Evolutionary conservation across 1,140 invertebrate genomes (phyloP), one percentile per base, ranked within the genome.

Genomic region (Cyclina sinensis): DNA sequence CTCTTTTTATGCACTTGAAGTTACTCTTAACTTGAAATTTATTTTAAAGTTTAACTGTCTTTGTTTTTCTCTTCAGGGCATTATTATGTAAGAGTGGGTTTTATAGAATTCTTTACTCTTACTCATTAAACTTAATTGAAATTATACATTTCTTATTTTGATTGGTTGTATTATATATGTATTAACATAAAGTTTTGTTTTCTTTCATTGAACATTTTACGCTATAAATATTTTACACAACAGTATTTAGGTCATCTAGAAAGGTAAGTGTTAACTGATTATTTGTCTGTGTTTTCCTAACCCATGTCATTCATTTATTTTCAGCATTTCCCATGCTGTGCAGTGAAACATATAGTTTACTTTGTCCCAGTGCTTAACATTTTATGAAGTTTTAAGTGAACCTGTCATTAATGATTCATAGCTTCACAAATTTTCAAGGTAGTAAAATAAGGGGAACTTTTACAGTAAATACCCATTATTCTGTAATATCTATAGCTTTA

Each of bases 331-430:
- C 32, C 65, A 37, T 68, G 27, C 70, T n/a, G 27, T 81, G 18
- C 76, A 57, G 57, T 48, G 35, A 78, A 35, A 86, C 54, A 54
- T 46, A 79, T 32, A 86, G 84, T 86, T 4, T 27, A 62, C 46
- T 76, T 86, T 86, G 65, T 70, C 65, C 65, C 35, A 39, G 35
- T 37, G 32, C 11, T 65, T 14, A 70, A 35, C 32, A 37, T 27
- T n/a, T 57, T 57, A 9, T 57, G 54, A n/a, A 5, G 24, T n/a
- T 57, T 57, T 57, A 4, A 18, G 24, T 5, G 4, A 21, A 18
- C 24, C 16, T 21, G 7, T 9, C 18, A 9, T 5, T 57, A 57
- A 5, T 57, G 16, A 24, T 9, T 57, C 18, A 14, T 14, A 43
- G 43, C 43, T 43, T 43, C 14, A 43, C 43, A 43, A 43, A 43